phyloP scores from a whole-genome alignment of 2,113 vertebrate species.

The Tichodroma muraria region DNA sequence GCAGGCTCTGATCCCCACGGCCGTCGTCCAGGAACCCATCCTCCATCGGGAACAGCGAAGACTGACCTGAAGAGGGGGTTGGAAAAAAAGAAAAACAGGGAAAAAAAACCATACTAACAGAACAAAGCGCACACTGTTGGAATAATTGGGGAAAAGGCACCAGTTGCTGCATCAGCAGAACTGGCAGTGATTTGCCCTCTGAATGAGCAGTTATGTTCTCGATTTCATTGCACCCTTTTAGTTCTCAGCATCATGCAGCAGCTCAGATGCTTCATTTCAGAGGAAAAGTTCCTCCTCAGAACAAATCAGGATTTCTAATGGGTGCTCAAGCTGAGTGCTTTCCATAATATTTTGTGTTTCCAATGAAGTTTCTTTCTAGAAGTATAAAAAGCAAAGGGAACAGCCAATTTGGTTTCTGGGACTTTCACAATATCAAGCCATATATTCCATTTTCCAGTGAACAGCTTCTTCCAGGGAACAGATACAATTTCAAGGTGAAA shows the following conservation, averaged over 20 bases:
- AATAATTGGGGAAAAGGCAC: not conserved
- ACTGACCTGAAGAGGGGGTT: slow-evolving; percentile 79
- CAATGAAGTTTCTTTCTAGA: not conserved
- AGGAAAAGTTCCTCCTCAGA: not conserved
- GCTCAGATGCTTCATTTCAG: not conserved
- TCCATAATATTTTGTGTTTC: not conserved
- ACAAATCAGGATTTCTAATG: not conserved
- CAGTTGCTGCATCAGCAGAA: not conserved
- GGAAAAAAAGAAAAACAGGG: not conserved
- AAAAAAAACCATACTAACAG: slow-evolving; percentile 50
- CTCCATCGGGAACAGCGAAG: slow-evolving; percentile 97
- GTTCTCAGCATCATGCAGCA: not conserved
- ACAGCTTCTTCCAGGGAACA: not conserved
- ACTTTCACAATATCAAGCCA: not conserved
- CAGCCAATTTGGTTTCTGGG: not conserved
- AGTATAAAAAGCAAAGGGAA: not conserved
- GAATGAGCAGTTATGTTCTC: not conserved
- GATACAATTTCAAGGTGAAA: not conserved
- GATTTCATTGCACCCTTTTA: not conserved
- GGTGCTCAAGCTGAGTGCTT: not conserved
- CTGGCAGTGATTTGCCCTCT: not conserved
- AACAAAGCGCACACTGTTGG: not conserved
- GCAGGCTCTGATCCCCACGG: slow-evolving; percentile 87
- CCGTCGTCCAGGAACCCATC: slow-evolving; percentile 96
- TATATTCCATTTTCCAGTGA: not conserved